phyloP scores from a whole-genome alignment of 2,797 vertebrate genomes.

The Hybognathus amarus region DNA sequence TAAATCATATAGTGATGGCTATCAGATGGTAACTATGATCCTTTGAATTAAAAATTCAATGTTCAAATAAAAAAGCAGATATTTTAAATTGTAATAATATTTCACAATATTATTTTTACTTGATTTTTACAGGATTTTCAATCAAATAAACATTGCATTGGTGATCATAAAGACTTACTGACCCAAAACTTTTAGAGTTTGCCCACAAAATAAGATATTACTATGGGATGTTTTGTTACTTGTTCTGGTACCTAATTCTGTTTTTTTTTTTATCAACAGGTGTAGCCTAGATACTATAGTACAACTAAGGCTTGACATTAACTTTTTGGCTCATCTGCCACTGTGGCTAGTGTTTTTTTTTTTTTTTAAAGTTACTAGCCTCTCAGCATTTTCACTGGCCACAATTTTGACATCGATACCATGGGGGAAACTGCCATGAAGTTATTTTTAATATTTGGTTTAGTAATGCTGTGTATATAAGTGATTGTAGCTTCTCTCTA shows the following conservation, averaged over 20 bases:
- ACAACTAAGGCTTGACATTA: slow-evolving; percentile 4
- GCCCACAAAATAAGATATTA: not conserved
- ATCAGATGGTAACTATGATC: not conserved
- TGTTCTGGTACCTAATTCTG: no score
- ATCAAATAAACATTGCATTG: not conserved
- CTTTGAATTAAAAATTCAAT: not conserved
- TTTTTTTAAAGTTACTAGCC: no score
- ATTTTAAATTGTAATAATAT: not conserved
- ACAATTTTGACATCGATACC: no score
- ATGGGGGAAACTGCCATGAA: no score
- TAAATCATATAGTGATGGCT: not conserved
- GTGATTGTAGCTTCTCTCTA: slow-evolving; percentile 1
- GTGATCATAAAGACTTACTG: not conserved
- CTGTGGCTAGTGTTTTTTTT: no score
- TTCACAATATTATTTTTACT: not conserved
- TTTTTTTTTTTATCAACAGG: not conserved
- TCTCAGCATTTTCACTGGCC: no score
- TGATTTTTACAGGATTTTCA: not conserved
- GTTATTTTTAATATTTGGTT: no score
- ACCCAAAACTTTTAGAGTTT: not conserved
- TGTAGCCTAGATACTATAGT: not conserved
- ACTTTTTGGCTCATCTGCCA: no score
- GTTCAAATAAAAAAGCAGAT: no score
- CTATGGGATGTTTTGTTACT: not conserved
- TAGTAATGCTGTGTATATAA: not conserved